Evolutionary conservation across 2,888 invertebrate species (phyloP).

Genomic region (Anaspis maculata): DNA sequence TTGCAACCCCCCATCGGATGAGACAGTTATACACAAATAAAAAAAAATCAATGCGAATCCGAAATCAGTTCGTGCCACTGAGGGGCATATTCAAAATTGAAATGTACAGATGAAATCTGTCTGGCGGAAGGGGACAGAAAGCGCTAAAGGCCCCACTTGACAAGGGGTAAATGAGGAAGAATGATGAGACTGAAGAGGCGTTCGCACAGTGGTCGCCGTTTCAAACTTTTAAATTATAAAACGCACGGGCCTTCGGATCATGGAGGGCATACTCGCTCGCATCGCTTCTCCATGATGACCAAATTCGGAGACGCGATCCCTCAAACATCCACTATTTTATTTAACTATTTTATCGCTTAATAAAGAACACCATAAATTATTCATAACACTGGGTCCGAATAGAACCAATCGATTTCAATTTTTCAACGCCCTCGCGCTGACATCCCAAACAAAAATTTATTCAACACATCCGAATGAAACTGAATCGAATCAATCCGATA

Average conservation of each 20-base stretch:
- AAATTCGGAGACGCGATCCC: too few species aligned
- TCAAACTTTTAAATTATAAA: conserved; percentile 5
- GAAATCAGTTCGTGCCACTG: background rate
- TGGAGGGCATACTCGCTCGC: background rate
- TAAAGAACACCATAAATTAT: conserved; percentile 3
- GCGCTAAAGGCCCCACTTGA: conserved; percentile 10
- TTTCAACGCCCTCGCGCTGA: conserved; percentile 1
- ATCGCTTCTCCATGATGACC: background rate
- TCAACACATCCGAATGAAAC: too few species aligned
- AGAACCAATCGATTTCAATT: conserved; percentile 3
- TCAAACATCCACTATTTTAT: conserved; percentile 1
- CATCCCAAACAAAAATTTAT: too few species aligned
- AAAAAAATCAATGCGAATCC: background rate
- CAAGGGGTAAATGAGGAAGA: conserved; percentile 13
- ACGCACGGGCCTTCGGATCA: conserved; percentile 2
- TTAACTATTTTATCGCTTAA: conserved; percentile 4
- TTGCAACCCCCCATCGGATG: background rate
- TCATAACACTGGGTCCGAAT: conserved; percentile 3
- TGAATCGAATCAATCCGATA: too few species aligned
- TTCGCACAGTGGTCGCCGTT: conserved; percentile 8
- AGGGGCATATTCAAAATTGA: conserved; percentile 13
- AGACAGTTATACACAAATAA: background rate
- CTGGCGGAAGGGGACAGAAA: conserved; percentile 8
- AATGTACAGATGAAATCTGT: conserved; percentile 9
- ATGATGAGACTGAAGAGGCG: conserved; percentile 12